Evolutionary conservation across 2,797 vertebrate species (phyloP), one percentile per base, ranked within the genome.

Genomic region (Helostoma temminkii): DNA sequence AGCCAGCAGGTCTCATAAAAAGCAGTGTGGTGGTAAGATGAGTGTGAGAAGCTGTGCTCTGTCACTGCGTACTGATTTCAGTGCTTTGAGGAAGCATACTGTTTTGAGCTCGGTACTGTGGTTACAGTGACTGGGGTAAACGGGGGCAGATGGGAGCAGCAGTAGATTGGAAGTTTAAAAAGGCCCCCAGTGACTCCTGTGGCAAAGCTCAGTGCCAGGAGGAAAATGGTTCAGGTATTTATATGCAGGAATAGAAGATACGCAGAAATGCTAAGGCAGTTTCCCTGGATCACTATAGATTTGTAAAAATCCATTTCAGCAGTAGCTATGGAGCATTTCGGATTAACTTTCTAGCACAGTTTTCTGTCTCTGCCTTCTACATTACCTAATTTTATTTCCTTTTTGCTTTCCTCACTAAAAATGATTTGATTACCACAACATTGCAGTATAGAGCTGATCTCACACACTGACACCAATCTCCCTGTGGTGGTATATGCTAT

Each of bases 101-200:
- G 26, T 48, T 37, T 10, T 19, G n/a, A 47, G 45, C n/a, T 19
- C 39, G 47, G 39, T 30, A 18, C 26, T 39, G 43, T 39, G 67
- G 60, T 74, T 60, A 68, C 41, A 55, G 18, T 21, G 43, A 60
- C 46, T 34, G 36, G 67, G 60, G 41, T 15, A 41, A 64, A 66
- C 22, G n/a, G 30, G 39, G 47, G 34, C 47, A 41, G 43, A 70
- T 15, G 30, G 22, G 41, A 56, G 49, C 15, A 25, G 50, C n/a
- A 45, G 32, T 43, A 48, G 34, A 39, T 9, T 56, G 46, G 39
- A 46, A 24, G 56, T 67, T 52, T 59, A 9, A 53, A 66, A 74
- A 74, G 11, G 41, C 49, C 59, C 9, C 26, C 4, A n/a, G 70
- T 4, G n/a, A 61, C 39, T 72, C 55, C 68, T 37, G 55, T 9